A percentile compares a stretch with the other conserved stretches of the same genome.
Evolutionary conservation across 2,113 vertebrate genomes (phyloP).

Genomic region (Dicaeum eximium): DNA sequence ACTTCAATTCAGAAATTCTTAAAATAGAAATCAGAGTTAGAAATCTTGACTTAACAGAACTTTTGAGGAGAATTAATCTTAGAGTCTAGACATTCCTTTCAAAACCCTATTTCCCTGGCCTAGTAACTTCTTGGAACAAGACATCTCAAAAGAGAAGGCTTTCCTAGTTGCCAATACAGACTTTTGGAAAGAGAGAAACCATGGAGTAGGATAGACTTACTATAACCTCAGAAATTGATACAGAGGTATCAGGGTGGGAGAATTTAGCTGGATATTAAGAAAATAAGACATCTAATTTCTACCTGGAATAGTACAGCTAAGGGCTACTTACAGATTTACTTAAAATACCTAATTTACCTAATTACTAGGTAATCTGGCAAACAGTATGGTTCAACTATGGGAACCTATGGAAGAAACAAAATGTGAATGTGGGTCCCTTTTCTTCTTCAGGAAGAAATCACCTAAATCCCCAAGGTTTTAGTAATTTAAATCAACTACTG

Average conservation of each 20-base stretch:
- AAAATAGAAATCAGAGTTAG: neutral
- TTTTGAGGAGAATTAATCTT: neutral
- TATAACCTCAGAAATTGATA: neutral
- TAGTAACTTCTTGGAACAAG: neutral
- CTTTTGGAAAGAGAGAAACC: neutral
- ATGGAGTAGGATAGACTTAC: neutral
- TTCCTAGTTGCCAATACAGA: neutral
- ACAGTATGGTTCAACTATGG: neutral
- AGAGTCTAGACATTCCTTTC: neutral
- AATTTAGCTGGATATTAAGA: neutral
- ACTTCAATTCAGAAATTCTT: neutral
- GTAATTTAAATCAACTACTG: neutral
- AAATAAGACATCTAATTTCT: neutral
- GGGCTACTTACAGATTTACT: neutral
- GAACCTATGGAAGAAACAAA: neutral
- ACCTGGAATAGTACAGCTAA: neutral
- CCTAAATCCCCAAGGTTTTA: neutral
- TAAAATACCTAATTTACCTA: neutral
- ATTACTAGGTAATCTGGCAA: neutral
- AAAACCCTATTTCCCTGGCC: neutral
- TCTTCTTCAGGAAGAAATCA: neutral
- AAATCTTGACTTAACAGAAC: neutral
- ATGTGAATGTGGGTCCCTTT: accelerated
- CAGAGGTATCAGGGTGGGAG: accelerated
- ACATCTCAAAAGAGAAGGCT: neutral